Evolutionary conservation across 2,113 vertebrate genomes (phyloP), one percentile per base, ranked within the genome.

Genomic region (Seriola dumerili): DNA sequence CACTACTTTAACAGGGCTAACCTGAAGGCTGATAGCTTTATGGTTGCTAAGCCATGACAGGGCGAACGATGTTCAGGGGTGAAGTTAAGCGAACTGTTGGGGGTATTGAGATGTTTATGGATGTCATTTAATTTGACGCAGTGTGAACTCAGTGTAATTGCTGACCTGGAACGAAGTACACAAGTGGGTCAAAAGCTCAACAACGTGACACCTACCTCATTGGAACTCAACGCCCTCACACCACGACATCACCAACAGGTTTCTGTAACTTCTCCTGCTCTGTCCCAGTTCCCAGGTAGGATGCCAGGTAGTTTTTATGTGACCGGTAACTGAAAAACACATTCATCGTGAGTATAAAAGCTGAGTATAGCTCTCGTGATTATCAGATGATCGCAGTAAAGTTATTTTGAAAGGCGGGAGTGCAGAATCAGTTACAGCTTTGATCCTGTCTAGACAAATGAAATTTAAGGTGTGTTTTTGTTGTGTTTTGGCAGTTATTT

Each of bases 191-290:
- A 65, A 68, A 76, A 70, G 10, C 1, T 66, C 23, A 40, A 44
- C 0, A 17, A 54, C 13, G 54, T 0, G 19, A 61, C n/a, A 79
- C 85, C 44, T 70, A 93, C 91, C 89, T 88, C 50, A 16, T 38
- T 1, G 16, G 71, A 75, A 69, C 71, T 23, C 29, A 13, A 58
- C 2, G 21, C 29, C 5, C 16, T 94, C 89, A 95, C 62, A 94
- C 94, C 9, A 87, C 74, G 19, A 92, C 63, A 3, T 92, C 83
- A 21, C 80, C 36, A 0, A 19, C 7, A 4, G 83, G 76, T 68
- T 93, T 94, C 83, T 94, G 92, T 7, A 95, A 90, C 65, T 94
- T 94, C 82, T 95, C 92, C 68, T 93, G 92, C 84, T 95, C 95
- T 6, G 88, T 58, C 46, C 76, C 64, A 2, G 87, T 87, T 66